These are phyloP conservation scores for Microcebus tavaratra DNA, from an alignment of 2,113 vertebrate genomes.

Conservation along the genomic window DNA sequence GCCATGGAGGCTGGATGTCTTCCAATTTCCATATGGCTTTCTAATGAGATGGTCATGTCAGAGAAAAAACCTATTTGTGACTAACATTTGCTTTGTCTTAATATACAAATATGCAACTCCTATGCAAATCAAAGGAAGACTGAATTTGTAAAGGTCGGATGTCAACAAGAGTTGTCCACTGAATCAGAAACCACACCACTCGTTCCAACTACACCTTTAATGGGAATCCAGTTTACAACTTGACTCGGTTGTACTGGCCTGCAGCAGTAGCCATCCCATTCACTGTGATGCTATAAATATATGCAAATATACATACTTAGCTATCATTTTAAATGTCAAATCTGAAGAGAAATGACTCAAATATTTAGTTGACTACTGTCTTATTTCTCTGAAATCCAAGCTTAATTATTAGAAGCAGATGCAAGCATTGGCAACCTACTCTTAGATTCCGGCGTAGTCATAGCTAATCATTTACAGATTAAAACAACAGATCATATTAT, in stretches of 20 bases:
- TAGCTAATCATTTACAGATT: not conserved
- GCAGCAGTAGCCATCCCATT: not conserved
- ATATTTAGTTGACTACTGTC: not conserved
- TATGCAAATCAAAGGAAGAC: not conserved
- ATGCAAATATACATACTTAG: not conserved
- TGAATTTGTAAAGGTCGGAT: not conserved
- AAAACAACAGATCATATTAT: not conserved
- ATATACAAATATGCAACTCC: not conserved
- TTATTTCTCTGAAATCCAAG: not conserved
- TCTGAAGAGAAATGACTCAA: not conserved
- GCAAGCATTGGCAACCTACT: not conserved
- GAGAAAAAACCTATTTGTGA: not conserved
- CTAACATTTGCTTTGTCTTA: not conserved
- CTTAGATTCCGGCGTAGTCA: not conserved
- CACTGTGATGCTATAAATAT: not conserved
- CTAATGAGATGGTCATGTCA: not conserved
- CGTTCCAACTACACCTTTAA: not conserved
- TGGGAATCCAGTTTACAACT: not conserved
- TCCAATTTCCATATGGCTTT: not conserved
- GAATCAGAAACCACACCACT: not conserved
- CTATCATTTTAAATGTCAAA: not conserved
- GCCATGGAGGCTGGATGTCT: not conserved
- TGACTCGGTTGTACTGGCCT: not conserved
- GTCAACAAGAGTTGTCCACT: not conserved
- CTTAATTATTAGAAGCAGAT: not conserved